Conservation (phyloP, 2,113 vertebrate species). For the Delphinus delphis region DNA sequence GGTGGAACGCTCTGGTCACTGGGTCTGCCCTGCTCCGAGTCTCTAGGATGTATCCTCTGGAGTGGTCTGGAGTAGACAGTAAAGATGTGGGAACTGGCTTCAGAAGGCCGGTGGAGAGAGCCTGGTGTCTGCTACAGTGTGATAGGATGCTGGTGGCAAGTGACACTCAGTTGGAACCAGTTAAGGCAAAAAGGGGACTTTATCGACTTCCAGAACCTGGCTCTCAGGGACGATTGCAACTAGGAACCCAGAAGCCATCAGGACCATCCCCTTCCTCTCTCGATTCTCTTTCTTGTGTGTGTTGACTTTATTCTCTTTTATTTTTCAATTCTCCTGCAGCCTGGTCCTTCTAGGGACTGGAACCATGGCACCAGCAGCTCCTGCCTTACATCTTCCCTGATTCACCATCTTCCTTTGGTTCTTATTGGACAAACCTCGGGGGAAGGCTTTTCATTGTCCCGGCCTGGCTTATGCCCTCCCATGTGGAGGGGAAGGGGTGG, state of each 20-base stretch:
- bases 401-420: background rate
- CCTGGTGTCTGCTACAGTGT: background rate
- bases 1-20: background rate
- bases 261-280: background rate
- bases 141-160: background rate
- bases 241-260: background rate
- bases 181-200: background rate
- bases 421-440: background rate
- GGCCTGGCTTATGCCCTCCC: background rate
- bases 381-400: background rate
- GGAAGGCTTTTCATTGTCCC: background rate
- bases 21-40: background rate
- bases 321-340: background rate
- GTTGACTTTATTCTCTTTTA: background rate
- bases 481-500: accelerated
- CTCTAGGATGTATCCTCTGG: background rate
- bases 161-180: background rate
- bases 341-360: background rate
- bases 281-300: background rate
- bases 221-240: background rate
- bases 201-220: background rate
- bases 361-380: background rate
- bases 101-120: background rate
- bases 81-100: background rate
- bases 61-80: background rate